Base-by-base conservation (phyloP, 2,113 vertebrate genomes). In the Notarius lentiginosus region DNA sequence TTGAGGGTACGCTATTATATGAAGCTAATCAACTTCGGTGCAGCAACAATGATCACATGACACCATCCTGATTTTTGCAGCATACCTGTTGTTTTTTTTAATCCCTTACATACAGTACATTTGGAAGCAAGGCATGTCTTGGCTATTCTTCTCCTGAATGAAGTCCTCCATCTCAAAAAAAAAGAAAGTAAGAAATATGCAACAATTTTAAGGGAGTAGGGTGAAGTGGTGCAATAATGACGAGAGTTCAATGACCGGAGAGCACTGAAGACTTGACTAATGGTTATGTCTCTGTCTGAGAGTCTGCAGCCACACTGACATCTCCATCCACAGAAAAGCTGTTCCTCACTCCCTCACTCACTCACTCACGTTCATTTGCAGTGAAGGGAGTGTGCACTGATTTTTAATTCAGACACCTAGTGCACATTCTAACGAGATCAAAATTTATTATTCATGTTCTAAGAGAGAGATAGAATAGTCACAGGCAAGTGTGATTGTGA, bases 401-500 rank as follows among this genome's bases (percentile, higher is more conserved):
- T 93, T 93, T 93, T 92, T 91, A 93, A 90, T 93, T 86, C 89
- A 90, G 87, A 87, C 87, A 70, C 91, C 89, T 89, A 85, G 85
- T 86, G 84, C 89, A 89, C 86, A 88, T 87, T 92, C 85, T 91
- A 91, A 92, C 89, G 90, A 91, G 90, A 91, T 86, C 80, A 66
- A 73, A 88, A 83, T 93, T 89, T 88, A 92, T 93, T 92, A 94
- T 93, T 94, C 91, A 93, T 92, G 87, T 80, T 92, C 89, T 87
- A 83, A 88, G 88, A 87, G 88, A 90, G 83, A 49, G 76, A 90
- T 82, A 49, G 76, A 87, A 82, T 90, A 91, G 90, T 91, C 56
- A 49, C 91, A 84, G 88, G 92, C 91, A 91, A 94, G 90, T 91
- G 88, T 91, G 90, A 91, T 92, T 91, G 87, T 70, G 82, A 65